A percentile compares a stretch with the other conserved stretches of the same genome.
phyloP scores from a whole-genome alignment of 1,140 invertebrate genomes.

The Eubasilissa regina region DNA sequence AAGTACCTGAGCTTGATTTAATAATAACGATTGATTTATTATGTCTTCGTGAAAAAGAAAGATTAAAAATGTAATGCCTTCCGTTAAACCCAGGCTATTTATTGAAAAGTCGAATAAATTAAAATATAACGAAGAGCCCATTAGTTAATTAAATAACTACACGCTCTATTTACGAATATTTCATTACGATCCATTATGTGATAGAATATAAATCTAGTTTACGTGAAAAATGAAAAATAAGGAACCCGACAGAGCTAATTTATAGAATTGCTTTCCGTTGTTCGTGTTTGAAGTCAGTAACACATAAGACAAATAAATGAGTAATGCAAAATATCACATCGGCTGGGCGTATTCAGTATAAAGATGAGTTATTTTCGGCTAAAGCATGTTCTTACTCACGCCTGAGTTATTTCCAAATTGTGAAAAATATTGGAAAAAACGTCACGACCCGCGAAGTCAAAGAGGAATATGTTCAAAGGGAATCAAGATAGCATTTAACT shows the following conservation, averaged over 20 bases:
- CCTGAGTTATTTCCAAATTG: slow-evolving; percentile 26
- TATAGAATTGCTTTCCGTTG: slow-evolving; percentile 38
- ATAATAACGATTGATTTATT: neutral
- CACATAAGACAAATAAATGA: slow-evolving; percentile 38
- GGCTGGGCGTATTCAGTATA: neutral
- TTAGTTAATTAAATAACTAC: slow-evolving; percentile 45
- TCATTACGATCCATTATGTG: slow-evolving; percentile 44
- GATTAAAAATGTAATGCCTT: neutral
- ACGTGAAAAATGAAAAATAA: slow-evolving; percentile 45
- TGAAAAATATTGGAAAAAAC: slow-evolving; percentile 43
- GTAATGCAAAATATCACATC: slow-evolving; percentile 38
- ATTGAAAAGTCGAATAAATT: slow-evolving; percentile 41
- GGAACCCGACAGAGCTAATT: slow-evolving; percentile 23
- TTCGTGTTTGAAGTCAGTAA: slow-evolving; percentile 43
- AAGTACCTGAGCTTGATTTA: neutral
- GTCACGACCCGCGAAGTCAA: slow-evolving; percentile 11
- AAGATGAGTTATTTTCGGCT: slow-evolving; percentile 36
- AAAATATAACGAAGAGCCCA: slow-evolving; percentile 44
- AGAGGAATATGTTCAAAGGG: neutral
- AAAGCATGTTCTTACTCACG: slow-evolving; percentile 20
- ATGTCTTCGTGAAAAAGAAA: neutral
- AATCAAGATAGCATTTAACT: slow-evolving; percentile 38
- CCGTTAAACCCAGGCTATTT: slow-evolving; percentile 1
- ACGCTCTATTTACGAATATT: slow-evolving; percentile 44
- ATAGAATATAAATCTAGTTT: slow-evolving; percentile 44